Evolutionary conservation across 2,888 invertebrate species (phyloP).

Genomic region (Boloria euphrosyne): DNA sequence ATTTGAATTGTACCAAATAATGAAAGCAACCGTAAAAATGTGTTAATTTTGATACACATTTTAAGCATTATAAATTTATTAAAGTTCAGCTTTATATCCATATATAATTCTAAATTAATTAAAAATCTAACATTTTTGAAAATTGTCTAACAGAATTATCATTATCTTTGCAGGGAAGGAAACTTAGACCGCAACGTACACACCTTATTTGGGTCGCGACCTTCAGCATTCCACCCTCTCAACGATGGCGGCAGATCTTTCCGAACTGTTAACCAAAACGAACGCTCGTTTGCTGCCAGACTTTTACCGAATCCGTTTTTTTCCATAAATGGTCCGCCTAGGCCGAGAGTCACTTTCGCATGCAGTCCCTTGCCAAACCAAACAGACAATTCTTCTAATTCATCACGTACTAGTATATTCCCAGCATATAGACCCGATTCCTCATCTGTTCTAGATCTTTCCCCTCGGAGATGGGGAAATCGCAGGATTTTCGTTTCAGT

Average conservation of each 20-base stretch:
- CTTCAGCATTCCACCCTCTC: conserved; percentile 72
- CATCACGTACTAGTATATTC: conserved; percentile 71
- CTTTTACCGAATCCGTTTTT: conserved; percentile 73
- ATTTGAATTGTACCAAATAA: no score
- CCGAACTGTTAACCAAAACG: conserved; percentile 59
- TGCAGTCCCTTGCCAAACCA: conserved; percentile 42
- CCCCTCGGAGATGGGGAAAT: conserved; percentile 36
- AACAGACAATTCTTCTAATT: conserved; percentile 49
- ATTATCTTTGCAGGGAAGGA: conserved; percentile 53
- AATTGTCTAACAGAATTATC: background rate
- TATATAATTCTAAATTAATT: background rate
- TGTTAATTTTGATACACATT: no score
- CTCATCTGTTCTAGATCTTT: conserved; percentile 41
- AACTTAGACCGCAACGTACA: conserved; percentile 54
- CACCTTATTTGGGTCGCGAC: conserved; percentile 63
- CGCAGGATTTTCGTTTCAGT: conserved; percentile 33
- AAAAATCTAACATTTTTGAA: no score
- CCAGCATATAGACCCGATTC: conserved; percentile 58
- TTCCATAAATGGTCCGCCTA: conserved; percentile 51
- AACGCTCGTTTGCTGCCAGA: conserved; percentile 53
- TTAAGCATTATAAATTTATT: no score
- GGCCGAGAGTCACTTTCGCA: conserved; percentile 50
- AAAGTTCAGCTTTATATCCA: no score
- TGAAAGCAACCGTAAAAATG: no score
- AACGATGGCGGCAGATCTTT: conserved; percentile 57